phyloP scores from a whole-genome alignment of 2,888 invertebrate species.

The Unio pictorum region DNA sequence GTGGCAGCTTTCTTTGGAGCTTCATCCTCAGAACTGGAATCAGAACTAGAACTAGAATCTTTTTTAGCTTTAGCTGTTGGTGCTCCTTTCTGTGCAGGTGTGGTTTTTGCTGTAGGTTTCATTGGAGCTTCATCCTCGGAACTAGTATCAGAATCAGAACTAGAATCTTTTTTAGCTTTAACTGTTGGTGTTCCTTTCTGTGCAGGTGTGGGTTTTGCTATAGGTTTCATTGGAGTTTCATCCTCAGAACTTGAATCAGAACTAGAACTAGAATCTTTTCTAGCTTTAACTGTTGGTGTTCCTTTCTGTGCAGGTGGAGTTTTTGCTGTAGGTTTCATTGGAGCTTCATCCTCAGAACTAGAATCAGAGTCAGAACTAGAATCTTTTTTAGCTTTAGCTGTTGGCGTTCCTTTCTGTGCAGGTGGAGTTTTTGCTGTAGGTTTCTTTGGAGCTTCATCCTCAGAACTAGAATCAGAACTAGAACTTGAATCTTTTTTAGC shows the following conservation, averaged over 20 bases:
- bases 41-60: constrained; percentile 19
- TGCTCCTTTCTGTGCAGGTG: constrained; percentile 10
- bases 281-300: constrained; percentile 15
- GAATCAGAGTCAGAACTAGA: too few species aligned
- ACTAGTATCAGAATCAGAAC: constrained; percentile 3
- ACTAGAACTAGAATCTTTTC: constrained; percentile 8
- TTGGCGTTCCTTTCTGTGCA: too few species aligned
- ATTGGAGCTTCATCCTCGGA: constrained; percentile 12
- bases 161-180: constrained; percentile 14
- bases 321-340: neutral
- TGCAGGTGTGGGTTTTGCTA: constrained; percentile 5
- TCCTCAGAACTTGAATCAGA: constrained; percentile 1
- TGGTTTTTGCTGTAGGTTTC: constrained; percentile 1
- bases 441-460: too few species aligned
- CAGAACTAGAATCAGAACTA: too few species aligned
- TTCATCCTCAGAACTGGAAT: constrained; percentile 7
- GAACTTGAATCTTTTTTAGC: constrained; percentile 13
- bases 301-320: constrained; percentile 7
- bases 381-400: too few species aligned
- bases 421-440: too few species aligned
- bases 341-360: too few species aligned
- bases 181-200: constrained; percentile 13
- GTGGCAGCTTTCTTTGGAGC: neutral
- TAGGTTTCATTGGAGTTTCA: neutral
- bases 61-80: constrained; percentile 14